phyloP scores from a whole-genome alignment of 2,797 vertebrate genomes.

The Hyperoplus immaculatus region DNA sequence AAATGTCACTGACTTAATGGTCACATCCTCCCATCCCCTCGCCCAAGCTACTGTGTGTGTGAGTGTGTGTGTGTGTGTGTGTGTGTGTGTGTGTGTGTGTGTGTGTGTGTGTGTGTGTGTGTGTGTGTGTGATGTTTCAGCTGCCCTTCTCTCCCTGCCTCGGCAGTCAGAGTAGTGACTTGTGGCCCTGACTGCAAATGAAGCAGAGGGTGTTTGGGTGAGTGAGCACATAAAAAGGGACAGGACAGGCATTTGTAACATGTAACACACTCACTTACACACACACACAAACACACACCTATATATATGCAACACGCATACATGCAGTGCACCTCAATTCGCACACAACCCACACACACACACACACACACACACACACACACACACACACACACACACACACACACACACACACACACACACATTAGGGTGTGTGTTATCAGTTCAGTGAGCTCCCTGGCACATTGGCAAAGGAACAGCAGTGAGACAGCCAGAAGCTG shows the following conservation, averaged over 20 bases:
- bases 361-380: slow-evolving; percentile 17
- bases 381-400: slow-evolving; percentile 15
- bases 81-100: neutral
- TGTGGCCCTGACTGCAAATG: slow-evolving; percentile 79
- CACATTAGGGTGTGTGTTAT: slow-evolving; percentile 61
- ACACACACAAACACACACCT: neutral
- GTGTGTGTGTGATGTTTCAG: slow-evolving; percentile 71
- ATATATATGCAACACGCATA: slow-evolving; percentile 13
- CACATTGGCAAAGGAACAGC: slow-evolving; percentile 69
- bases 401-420: slow-evolving; percentile 14
- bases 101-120: slow-evolving; percentile 10
- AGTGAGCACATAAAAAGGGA: slow-evolving; percentile 78
- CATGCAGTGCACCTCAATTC: neutral
- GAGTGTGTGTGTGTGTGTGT: slow-evolving; percentile 18
- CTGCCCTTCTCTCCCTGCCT: slow-evolving; percentile 77
- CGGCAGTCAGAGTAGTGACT: slow-evolving; percentile 75
- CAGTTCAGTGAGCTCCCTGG: slow-evolving; percentile 69
- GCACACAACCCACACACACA: slow-evolving; percentile 9
- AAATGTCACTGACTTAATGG: slow-evolving; percentile 84
- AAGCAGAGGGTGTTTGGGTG: slow-evolving; percentile 79
- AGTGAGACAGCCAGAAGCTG: slow-evolving; percentile 75
- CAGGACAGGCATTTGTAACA: slow-evolving; percentile 77
- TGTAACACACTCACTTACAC: slow-evolving; percentile 40
- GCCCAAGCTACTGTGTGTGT: slow-evolving; percentile 31
- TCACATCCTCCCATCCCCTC: slow-evolving; percentile 69